phyloP scores from a whole-genome alignment of 2,113 vertebrate genomes.

The Hylia prasina region DNA sequence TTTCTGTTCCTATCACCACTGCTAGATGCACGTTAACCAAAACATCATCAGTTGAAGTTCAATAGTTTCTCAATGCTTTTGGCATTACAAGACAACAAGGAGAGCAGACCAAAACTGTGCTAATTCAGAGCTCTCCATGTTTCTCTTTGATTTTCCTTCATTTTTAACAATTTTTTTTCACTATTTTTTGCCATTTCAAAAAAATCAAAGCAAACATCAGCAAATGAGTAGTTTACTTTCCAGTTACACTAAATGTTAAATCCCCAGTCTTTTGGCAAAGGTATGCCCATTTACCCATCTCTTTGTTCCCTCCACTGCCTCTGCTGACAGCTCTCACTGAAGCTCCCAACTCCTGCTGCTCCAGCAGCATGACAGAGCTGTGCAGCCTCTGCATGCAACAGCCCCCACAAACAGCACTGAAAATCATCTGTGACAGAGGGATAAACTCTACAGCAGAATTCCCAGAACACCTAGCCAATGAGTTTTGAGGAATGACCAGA shows the following conservation, averaged over 20 bases:
- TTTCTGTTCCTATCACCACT: background rate
- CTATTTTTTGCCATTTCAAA: rapidly evolving
- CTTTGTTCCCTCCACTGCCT: background rate
- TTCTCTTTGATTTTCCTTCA: background rate
- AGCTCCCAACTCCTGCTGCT: background rate
- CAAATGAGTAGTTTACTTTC: background rate
- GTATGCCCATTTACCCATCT: too few species aligned
- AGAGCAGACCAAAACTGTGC: background rate
- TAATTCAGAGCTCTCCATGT: background rate
- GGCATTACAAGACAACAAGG: background rate
- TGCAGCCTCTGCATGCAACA: background rate
- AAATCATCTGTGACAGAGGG: background rate
- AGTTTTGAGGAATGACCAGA: background rate
- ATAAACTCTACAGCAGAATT: background rate
- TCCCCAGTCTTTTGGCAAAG: background rate
- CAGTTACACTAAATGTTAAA: background rate
- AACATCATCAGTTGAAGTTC: background rate
- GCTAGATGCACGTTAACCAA: background rate
- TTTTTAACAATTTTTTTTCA: background rate
- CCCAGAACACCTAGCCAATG: background rate
- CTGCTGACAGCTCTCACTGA: background rate
- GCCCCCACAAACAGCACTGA: background rate
- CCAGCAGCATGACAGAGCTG: background rate
- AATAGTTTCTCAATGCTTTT: background rate
- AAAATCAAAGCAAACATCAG: background rate